phyloP scores from a whole-genome alignment of 2,113 vertebrate species.

The Scomber scombrus region DNA sequence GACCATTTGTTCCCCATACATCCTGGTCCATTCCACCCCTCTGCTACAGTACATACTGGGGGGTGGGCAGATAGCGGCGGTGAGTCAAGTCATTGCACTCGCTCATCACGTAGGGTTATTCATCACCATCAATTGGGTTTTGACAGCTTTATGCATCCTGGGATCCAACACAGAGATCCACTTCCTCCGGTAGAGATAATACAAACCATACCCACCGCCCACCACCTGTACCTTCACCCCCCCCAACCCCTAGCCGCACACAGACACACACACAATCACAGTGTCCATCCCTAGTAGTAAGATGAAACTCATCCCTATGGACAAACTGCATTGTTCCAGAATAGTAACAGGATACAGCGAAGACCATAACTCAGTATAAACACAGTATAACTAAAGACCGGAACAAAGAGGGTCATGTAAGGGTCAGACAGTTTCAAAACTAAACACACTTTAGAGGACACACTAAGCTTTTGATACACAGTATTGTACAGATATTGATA shows the following conservation, averaged over 20 bases:
- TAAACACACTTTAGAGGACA: not conserved
- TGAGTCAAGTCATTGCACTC: conserved; percentile 13
- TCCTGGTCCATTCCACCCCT: not conserved
- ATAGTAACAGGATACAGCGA: conserved; percentile 59
- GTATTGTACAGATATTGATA: too few relatives aligned
- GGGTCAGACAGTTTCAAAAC: conserved; percentile 26
- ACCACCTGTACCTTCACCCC: conserved; percentile 29
- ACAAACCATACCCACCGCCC: conserved; percentile 50
- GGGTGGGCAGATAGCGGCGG: not conserved
- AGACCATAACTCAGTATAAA: conserved; percentile 52
- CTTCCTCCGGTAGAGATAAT: conserved; percentile 62
- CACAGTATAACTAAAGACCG: conserved; percentile 30
- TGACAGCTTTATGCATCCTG: conserved; percentile 68
- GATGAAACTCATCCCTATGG: conserved; percentile 33
- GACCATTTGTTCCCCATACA: not conserved
- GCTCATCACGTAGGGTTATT: conserved; percentile 36
- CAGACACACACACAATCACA: conserved; percentile 9
- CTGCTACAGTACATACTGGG: not conserved
- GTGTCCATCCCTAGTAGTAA: conserved; percentile 16
- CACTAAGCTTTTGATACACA: too few relatives aligned
- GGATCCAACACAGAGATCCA: conserved; percentile 52
- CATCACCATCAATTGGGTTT: conserved; percentile 55
- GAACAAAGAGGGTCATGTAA: conserved; percentile 24
- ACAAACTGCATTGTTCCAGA: conserved; percentile 44
- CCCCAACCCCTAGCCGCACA: not conserved